phyloP scores from a whole-genome alignment of 2,888 invertebrate species.

The Trichacis sp. region DNA sequence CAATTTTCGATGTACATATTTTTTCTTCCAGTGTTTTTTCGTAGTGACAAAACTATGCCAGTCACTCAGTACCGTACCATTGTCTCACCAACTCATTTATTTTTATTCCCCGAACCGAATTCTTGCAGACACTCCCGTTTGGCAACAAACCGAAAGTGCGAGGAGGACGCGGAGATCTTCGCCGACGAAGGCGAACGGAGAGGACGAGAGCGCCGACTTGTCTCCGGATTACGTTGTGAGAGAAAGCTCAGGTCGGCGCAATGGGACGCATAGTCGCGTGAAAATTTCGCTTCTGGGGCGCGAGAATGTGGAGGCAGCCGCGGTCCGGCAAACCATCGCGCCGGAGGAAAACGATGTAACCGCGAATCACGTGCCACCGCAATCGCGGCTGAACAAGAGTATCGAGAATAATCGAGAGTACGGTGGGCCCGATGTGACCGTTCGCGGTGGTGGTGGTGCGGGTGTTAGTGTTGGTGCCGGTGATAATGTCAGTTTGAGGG shows the following conservation, averaged over 20 bases:
- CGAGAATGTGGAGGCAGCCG: conserved; percentile 25
- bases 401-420: conserved; percentile 23
- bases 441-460: conserved; percentile 22
- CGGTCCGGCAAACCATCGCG: conserved; percentile 9
- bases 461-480: conserved; percentile 17
- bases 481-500: conserved; percentile 55
- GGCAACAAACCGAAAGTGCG: background rate
- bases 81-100: too few species aligned
- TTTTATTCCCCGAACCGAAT: too few species aligned
- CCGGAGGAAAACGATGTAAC: conserved; percentile 24
- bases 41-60: too few species aligned
- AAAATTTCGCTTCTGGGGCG: conserved; percentile 27
- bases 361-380: conserved; percentile 31
- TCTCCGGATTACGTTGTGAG: conserved; percentile 20
- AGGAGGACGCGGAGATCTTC: too few species aligned
- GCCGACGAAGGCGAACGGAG: conserved; percentile 24
- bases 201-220: conserved; percentile 26
- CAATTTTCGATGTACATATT: too few species aligned
- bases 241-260: conserved; percentile 12
- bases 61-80: too few species aligned
- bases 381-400: conserved; percentile 29
- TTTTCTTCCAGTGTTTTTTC: too few species aligned
- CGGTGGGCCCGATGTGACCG: conserved; percentile 31
- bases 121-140: too few species aligned
- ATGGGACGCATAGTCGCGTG: background rate